Percentiles rank a stretch among this genome's conserved stretches.
Evolutionary conservation across 1,140 invertebrate species (phyloP).

Genomic region (Mercenaria mercenaria): DNA sequence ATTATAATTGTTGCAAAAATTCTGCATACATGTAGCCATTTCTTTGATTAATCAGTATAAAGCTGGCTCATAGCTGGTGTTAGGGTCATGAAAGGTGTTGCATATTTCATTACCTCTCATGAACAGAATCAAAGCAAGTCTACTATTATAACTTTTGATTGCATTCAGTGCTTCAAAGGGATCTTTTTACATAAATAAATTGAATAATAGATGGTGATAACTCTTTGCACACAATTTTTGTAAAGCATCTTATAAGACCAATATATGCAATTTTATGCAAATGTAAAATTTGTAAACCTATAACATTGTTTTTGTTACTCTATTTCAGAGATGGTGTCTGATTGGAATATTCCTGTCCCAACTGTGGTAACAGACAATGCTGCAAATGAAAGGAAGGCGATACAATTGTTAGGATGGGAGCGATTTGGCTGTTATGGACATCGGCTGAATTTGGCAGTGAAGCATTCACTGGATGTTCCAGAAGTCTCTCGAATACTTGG

Average conservation of each 20-base stretch:
- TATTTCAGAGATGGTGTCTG: not conserved
- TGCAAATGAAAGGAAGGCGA: conserved; percentile 43
- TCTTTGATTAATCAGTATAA: too few relatives aligned
- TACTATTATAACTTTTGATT: too few relatives aligned
- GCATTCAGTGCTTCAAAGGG: too few relatives aligned
- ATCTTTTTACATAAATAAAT: not conserved
- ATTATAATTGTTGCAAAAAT: not conserved
- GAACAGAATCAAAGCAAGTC: too few relatives aligned
- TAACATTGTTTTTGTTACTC: not conserved
- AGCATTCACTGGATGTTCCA: conserved; percentile 16
- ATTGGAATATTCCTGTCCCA: conserved; percentile 14
- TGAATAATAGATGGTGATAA: not conserved
- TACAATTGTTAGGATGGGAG: conserved; percentile 24
- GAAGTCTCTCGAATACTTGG: conserved; percentile 10
- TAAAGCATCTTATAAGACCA: not conserved
- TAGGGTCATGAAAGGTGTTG: not conserved
- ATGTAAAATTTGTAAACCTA: not conserved
- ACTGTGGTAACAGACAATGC: conserved; percentile 56
- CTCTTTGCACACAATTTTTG: not conserved
- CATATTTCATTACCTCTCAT: too few relatives aligned
- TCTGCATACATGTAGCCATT: too few relatives aligned
- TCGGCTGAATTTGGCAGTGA: conserved; percentile 44
- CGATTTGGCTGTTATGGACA: conserved; percentile 63
- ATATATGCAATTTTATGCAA: not conserved
- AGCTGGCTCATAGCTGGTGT: not conserved